Conservation (phyloP, 2,113 vertebrate genomes). For the Ammodytes dubius region DNA sequence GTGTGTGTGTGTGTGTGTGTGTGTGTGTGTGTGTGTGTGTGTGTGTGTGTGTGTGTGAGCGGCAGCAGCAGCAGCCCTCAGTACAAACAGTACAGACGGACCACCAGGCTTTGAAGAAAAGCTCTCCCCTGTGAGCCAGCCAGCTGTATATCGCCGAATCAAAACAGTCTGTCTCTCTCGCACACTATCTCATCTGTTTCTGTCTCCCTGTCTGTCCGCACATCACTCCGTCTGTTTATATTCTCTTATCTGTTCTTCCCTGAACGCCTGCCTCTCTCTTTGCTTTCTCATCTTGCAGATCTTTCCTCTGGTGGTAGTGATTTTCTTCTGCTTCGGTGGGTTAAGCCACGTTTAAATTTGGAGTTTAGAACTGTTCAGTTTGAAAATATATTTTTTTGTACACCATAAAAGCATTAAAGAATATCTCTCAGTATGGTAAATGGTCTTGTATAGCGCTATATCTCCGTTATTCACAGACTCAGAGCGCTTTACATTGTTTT, state of each 20-base stretch:
- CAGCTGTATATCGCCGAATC: slow-evolving; percentile 52
- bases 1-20: slow-evolving; percentile 6
- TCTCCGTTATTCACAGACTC: too few species aligned
- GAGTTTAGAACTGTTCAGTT: background rate
- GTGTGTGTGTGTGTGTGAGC: background rate
- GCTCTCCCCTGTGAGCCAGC: slow-evolving; percentile 46
- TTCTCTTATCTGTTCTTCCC: slow-evolving; percentile 33
- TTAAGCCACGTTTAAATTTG: background rate
- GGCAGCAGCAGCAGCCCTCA: slow-evolving; percentile 20
- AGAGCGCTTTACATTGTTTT: too few species aligned
- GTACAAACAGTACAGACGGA: slow-evolving; percentile 42
- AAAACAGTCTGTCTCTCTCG: slow-evolving; percentile 36
- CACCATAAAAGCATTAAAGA: background rate
- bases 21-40: too few species aligned
- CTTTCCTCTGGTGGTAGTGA: background rate
- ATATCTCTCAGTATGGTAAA: too few species aligned
- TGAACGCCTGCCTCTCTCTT: slow-evolving; percentile 6
- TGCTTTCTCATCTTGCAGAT: slow-evolving; percentile 2
- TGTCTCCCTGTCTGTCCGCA: slow-evolving; percentile 33
- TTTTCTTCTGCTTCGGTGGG: background rate
- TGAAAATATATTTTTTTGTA: background rate
- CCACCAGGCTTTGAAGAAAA: slow-evolving; percentile 57
- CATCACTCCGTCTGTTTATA: slow-evolving; percentile 35
- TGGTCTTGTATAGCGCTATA: too few species aligned
- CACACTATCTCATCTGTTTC: slow-evolving; percentile 29